Evolutionary conservation across 2,113 vertebrate species (phyloP).

Genomic region (Bujurquina vittata): DNA sequence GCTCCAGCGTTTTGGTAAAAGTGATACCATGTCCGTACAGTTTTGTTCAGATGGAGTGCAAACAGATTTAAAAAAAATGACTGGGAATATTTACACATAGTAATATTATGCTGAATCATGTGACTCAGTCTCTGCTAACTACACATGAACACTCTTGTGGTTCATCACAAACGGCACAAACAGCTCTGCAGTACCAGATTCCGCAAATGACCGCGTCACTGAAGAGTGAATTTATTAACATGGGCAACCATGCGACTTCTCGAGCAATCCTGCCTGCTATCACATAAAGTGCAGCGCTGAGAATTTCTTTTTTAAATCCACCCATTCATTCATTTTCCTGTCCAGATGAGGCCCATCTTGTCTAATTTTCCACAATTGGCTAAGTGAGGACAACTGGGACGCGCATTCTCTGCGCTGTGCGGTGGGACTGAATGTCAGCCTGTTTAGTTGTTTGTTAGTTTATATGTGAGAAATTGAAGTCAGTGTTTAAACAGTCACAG

Average conservation of each 20-base stretch:
- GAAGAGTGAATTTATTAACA: not conserved
- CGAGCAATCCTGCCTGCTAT: not conserved
- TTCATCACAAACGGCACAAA: not conserved
- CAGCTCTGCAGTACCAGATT: not conserved
- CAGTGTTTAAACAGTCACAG: constrained; percentile 41
- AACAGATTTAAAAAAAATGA: not conserved
- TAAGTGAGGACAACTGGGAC: constrained; percentile 39
- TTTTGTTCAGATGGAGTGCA: not conserved
- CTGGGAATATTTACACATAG: not conserved
- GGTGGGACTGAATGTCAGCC: not conserved
- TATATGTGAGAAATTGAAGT: constrained; percentile 8
- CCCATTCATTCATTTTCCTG: not conserved
- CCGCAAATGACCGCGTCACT: constrained; percentile 16
- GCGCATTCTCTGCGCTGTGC: constrained; percentile 8
- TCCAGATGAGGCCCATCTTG: not conserved
- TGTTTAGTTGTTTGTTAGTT: constrained; percentile 42
- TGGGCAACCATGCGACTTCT: constrained; percentile 8
- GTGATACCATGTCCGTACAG: not conserved
- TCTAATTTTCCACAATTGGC: constrained; percentile 30
- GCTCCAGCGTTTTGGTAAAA: not conserved
- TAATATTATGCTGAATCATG: not conserved
- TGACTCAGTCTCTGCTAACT: not conserved
- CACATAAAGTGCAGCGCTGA: not conserved
- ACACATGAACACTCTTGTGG: not conserved
- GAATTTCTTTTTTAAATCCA: not conserved